Evolutionary conservation across 2,113 vertebrate genomes (phyloP), one percentile per base, ranked within the genome.

Genomic region (Archilochus colubris): DNA sequence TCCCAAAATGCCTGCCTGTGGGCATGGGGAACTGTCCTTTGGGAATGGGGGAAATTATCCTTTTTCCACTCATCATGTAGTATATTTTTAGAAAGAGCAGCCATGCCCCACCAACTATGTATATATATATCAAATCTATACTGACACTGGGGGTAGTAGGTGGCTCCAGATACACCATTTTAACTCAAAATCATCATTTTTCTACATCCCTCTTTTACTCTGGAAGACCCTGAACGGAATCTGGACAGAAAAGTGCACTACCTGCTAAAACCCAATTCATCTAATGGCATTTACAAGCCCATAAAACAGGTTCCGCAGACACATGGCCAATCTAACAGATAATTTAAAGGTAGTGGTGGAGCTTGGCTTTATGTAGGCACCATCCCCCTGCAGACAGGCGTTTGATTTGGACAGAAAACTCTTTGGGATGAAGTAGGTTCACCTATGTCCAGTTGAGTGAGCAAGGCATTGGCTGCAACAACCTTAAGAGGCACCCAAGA

Each of bases 261-360:
- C 53, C 43, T 92, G 69, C 82, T 94, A 87, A 95, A 95, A 82
- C 24, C n/a, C 40, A 78, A 43, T 66, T 82, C 40, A 92, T 70
- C 89, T 92, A 85, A 85, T 78, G 77, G 48, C 43, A 75, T 82
- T 96, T 86, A 91, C 68, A 88, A 94, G 63, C 57, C 63, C 87
- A 87, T 92, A 89, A 96, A 95, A 76, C 21, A 63, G 36, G 21
- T 95, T 96, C 89, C 38, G 4, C 31, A 54, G 43, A 90, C 70
- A 90, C 88, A 54, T 7, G 74, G 55, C 80, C 79, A 80, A 88
- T 48, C 33, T 69, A 85, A 85, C 23, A 91, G 43, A 48, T 70
- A 94, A 82, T 23, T 79, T 55, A 72, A 62, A 59, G 86, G 88
- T 76, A 70, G 85, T 6, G 3, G 46, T 11, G 15, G 84, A 79